These are phyloP conservation scores for Strongylocentrotus purpuratus DNA, from an alignment of 35 echinoderm and acorn worm genomes.

Conservation along the genomic window DNA sequence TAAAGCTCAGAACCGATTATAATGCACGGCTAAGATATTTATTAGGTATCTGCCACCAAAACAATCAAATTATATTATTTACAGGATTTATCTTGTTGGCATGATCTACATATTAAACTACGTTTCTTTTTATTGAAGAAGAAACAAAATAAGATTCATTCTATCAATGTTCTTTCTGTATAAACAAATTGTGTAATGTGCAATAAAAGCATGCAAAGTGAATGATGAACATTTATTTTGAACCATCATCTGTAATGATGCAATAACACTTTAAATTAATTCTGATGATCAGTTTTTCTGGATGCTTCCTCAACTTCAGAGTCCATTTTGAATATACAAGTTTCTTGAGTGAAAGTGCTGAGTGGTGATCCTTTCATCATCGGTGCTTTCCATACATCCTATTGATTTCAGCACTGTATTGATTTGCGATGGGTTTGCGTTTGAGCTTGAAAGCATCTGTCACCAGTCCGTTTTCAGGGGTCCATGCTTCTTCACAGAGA, in stretches of 20 bases:
- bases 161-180: no score
- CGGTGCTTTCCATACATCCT: conserved; percentile 69
- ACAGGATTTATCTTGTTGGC: not conserved
- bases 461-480: conserved; percentile 81
- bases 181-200: not conserved
- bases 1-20: not conserved
- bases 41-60: not conserved
- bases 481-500: conserved; percentile 79
- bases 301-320: not conserved
- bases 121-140: no score
- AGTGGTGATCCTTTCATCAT: not conserved
- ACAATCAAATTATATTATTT: not conserved
- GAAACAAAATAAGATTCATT: no score
- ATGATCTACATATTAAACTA: no score
- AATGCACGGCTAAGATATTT: not conserved
- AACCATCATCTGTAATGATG: no score
- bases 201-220: not conserved
- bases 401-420: conserved; percentile 72
- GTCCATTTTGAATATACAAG: not conserved
- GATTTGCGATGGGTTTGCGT: conserved; percentile 69
- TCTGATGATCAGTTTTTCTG: no score
- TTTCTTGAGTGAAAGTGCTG: not conserved
- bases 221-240: no score
- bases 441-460: conserved; percentile 97
- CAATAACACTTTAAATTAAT: no score